Evolutionary conservation across 2,113 vertebrate species (phyloP), one percentile per base, ranked within the genome.

Genomic region (Poicephalus gulielmi): DNA sequence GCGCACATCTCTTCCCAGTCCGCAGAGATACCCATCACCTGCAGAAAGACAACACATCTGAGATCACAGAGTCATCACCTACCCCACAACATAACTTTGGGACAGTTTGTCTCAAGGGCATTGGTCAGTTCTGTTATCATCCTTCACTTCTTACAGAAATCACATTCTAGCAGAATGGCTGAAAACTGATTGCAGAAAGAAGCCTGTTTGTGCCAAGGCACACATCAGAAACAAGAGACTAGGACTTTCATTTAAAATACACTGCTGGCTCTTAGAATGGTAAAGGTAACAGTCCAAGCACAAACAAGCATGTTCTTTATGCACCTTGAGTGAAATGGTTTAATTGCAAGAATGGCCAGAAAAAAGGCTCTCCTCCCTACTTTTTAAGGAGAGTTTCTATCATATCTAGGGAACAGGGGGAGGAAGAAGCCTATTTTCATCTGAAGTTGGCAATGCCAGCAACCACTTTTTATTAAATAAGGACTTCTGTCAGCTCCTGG

Each of bases 381-480:
- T 46, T 74, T 53, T 88, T 66, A 47, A 19, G 17, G 43, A 75
- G 41, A 77, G 11, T 24, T 57, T 73, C 68, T 76, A 27, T 60
- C 53, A 66, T 33, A 77, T 74, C 73, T 31, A 88, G 83, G 13
- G 62, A 35, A 37, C 55, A 59, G 24, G 7, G 0, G 25, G 28
- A 76, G n/a, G n/a, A 41, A 50, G 27, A 73, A 70, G 28, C n/a
- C 39, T 79, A 35, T 83, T 93, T 94, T 86, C 49, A 86, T 87
- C 69, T 73, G 69, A 95, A 82, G 84, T 69, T 94, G 81, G 68
- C 94, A 84, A 74, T 95, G 76, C 37, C 70, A 95, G 62, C 81
- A 96, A 91, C 69, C 44, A 41, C 18, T 86, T 95, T 57, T 88
- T 82, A 92, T 91, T 87, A 94, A 76, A 89, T 46, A 57, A 96